Base-by-base conservation (phyloP, 2,888 invertebrate genomes). In the Drosophila cracens region DNA sequence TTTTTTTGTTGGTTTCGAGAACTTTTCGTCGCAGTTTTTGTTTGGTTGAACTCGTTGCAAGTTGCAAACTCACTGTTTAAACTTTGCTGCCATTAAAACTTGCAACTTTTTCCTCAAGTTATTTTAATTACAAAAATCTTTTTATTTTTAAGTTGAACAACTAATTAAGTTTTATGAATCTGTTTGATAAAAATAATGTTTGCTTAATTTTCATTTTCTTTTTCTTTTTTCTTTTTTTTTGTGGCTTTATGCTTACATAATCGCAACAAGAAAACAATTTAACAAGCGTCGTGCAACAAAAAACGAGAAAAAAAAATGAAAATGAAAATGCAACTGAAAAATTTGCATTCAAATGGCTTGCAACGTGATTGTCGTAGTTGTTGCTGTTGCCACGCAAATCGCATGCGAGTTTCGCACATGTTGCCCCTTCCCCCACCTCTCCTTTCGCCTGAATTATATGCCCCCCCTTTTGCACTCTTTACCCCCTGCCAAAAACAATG, bases 341-440 rank as follows among this genome's bases (percentile, higher is more conserved):
- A 71, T 70, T 33, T 40, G 21, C 63, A 72, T 70, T 53, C 62
- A 53, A 53, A 60, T 43, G 36, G 18, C 46, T 66, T 62, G 62
- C 66, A 61, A 64, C 36, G 25, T 27, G 18, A 33, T 43, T 57
- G 48, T 33, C 67, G 63, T 36, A 64, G 66, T 79, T 74, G 56
- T 63, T 43, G 58, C 48, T 76, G 36, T 43, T 79, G 63, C 62
- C 60, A 52, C 78, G 73, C 74, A 73, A 78, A 78, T 82, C 78
- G 78, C 79, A 78, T 58, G 79, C 59, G 68, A 73, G 52, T 68
- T 38, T 56, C 31, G 49, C 77, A 76, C 51, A 58, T 59, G 74
- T 66, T 57, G 31, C 34, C 25, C 10, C 34, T 18, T 0, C 8
- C 18, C 1, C n/a, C 16, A 1, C 21, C n/a, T n/a, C n/a, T n/a